Conservation (phyloP, 2,113 vertebrate species). For the Malurus cyaneus region DNA sequence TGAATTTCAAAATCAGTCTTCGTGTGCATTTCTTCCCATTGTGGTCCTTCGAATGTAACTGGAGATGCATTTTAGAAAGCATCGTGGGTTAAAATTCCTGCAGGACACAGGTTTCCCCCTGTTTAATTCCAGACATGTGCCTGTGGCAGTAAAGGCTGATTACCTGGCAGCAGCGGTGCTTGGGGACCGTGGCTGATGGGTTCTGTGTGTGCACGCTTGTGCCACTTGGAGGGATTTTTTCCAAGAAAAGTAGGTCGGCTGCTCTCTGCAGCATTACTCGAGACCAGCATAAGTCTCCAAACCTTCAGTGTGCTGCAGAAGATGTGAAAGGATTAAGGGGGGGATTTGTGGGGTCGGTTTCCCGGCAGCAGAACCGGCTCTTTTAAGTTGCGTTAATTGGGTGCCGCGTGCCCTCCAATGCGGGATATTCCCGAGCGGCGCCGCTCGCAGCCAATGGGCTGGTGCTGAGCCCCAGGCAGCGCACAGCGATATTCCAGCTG, state of each 20-base stretch:
- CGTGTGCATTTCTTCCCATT: background rate
- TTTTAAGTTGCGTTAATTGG: constrained; percentile 16
- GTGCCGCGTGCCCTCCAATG: background rate
- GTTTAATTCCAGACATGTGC: background rate
- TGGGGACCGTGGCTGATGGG: background rate
- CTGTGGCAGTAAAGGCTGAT: background rate
- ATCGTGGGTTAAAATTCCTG: background rate
- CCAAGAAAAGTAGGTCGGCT: constrained; percentile 41
- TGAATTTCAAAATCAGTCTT: background rate
- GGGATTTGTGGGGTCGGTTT: background rate
- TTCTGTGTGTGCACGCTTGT: background rate
- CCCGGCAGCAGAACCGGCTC: background rate
- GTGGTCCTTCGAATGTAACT: background rate
- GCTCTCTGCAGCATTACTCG: constrained; percentile 5
- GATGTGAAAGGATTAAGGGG: constrained; percentile 27
- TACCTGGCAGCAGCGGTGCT: background rate
- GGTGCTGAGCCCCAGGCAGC: background rate
- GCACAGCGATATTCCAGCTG: background rate
- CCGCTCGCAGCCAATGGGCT: constrained; percentile 47
- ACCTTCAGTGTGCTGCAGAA: background rate
- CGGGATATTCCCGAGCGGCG: background rate
- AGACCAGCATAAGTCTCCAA: background rate
- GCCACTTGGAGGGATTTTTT: background rate
- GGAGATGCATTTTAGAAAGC: background rate
- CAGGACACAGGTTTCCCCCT: background rate